Evolutionary conservation across 2,113 vertebrate species (phyloP), one percentile per base, ranked within the genome.

Genomic region (Uria lomvia): DNA sequence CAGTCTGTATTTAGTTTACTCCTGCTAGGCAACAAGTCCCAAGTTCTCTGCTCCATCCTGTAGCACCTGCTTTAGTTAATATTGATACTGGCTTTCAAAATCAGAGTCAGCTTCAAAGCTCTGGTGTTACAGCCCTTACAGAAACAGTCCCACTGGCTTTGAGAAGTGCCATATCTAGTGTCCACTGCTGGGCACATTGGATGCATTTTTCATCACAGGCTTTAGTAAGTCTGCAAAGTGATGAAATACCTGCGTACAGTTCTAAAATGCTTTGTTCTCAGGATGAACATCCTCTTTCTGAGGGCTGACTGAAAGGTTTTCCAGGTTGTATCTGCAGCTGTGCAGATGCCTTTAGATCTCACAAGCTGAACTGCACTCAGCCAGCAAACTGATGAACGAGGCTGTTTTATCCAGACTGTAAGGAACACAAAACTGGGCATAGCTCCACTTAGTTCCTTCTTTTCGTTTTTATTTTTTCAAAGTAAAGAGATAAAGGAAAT

Each of bases 151-250:
- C 60, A 56, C 40, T 73, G 58, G 15, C 55, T 70, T 68, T 76
- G 53, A n/a, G 60, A 85, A 65, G 38, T 24, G n/a, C 29, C 38
- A 3, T 34, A 32, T 2, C 1, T 30, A 32, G 34, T 0, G 0
- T 36, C 42, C 34, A 17, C 13, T 45, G 43, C 62, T 53, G 60
- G 27, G 34, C 77, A 72, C 1, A 1, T 12, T 70, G 40, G 52
- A 40, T 59, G 26, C 11, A 15, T 53, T 87, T 90, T 76, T 62
- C 60, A 94, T 52, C 42, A 47, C 1, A 47, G 58, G 30, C n/a
- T 68, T 92, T 62, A 42, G 21, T 18, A 68, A 73, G 15, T 58
- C 30, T 85, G 55, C 26, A 90, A 65, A 92, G 26, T 45, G 49
- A 81, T 72, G 76, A 84, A 75, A 77, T 59, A 49, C 32, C 32